A percentile compares a stretch with the other conserved stretches of the same genome.
phyloP scores from a whole-genome alignment of 2,113 vertebrate species.

The Tauraco erythrolophus region DNA sequence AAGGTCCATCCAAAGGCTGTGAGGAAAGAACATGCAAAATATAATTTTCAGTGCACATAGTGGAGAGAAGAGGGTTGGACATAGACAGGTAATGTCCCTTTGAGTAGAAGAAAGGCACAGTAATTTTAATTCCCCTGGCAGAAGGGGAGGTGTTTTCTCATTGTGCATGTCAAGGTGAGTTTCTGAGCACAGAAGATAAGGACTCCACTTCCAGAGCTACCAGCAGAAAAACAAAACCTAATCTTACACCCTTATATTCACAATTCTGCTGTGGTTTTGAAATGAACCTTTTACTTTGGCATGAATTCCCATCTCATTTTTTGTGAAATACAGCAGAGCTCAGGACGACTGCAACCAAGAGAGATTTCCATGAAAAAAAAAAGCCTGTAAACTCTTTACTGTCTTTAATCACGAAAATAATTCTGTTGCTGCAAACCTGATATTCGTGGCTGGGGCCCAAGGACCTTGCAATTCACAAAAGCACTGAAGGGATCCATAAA shows the following conservation, averaged over 20 bases:
- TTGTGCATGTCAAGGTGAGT: background rate
- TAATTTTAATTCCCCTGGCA: background rate
- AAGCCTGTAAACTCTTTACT: conserved; percentile 43
- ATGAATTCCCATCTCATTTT: conserved; percentile 30
- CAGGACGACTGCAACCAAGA: conserved; percentile 31
- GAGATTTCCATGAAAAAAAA: background rate
- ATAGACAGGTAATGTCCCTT: background rate
- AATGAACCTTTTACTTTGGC: conserved; percentile 41
- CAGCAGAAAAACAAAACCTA: background rate
- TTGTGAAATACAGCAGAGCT: conserved; percentile 59
- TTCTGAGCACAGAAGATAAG: background rate
- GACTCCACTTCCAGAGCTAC: background rate
- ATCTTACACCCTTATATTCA: background rate
- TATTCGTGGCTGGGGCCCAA: conserved; percentile 55
- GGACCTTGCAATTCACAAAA: conserved; percentile 50
- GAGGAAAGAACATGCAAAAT: background rate
- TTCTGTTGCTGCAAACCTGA: conserved; percentile 58
- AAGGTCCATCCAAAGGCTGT: background rate
- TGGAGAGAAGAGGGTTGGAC: background rate
- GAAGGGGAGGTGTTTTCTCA: background rate
- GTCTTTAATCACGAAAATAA: conserved; percentile 68
- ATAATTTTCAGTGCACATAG: background rate
- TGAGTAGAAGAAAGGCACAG: rapidly evolving
- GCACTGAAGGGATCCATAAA: conserved; percentile 67
- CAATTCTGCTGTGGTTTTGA: conserved; percentile 15